Base-by-base conservation (phyloP, 2,113 vertebrate species). In the Cyanoramphus novaezelandiae region DNA sequence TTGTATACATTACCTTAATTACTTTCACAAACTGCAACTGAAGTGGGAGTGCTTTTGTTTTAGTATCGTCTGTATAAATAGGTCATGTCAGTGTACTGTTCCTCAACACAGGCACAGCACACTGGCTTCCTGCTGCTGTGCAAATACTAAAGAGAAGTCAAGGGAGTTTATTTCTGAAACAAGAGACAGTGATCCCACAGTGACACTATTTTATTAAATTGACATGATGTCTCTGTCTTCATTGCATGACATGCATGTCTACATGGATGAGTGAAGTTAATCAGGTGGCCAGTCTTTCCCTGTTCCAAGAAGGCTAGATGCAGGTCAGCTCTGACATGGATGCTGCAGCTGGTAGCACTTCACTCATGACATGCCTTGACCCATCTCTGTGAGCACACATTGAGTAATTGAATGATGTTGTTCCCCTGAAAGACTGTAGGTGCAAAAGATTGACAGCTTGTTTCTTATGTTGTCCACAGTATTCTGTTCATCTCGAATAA, bases 271-370 rank as follows among this genome's bases (percentile, higher is more conserved):
- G 7, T 65, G 47, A 1, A 9, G 78, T 41, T 28, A 67, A 13
- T 7, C 0, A 3, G 46, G 19, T 0, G 0, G 46, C 25, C 67
- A 60, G 19, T 21, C 19, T 7, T 9, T 13, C 23, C 11, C 19
- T 84, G n/a, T 70, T 64, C 0, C 0, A 69, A 68, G 25, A 19
- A 25, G 14, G 6, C 24, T 79, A 52, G 29, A 19, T 43, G 35
- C 0, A 4, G 71, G 17, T 23, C 20, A n/a, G 33, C 6, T 55
- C 37, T 25, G 62, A 17, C 29, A 17, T 82, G 52, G 35, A 71
- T 81, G 15, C 16, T 89, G 28, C 31, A 78, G 65, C 25, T 13
- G 13, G n/a, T 43, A 84, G 29, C 23, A 21, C 1, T 5, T 23
- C 3, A 3, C 39, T 78, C 39, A 39, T 57, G 82, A 33, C 6